Evolutionary conservation across 1,140 invertebrate genomes (phyloP).

Genomic region (Drosophila ercepeae): DNA sequence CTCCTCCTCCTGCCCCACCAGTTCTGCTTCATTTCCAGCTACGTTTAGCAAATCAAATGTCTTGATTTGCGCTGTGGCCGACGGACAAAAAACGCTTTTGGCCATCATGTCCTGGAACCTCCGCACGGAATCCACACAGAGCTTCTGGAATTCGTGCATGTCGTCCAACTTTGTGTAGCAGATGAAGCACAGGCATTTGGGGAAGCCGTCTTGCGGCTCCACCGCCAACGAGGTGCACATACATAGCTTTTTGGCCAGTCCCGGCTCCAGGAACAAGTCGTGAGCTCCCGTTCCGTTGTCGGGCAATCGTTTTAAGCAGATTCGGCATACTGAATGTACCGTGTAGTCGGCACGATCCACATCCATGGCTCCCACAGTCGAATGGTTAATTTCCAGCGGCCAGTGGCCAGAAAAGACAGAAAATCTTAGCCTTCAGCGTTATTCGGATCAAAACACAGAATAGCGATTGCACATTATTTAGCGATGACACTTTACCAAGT

Average conservation of each 20-base stretch:
- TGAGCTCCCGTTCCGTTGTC: slow-evolving; percentile 48
- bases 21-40: slow-evolving; percentile 40
- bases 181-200: slow-evolving; percentile 64
- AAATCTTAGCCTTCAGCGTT: slow-evolving; percentile 42
- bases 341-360: slow-evolving; percentile 49
- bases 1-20: slow-evolving; percentile 60
- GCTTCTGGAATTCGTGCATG: slow-evolving; percentile 73
- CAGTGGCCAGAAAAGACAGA: slow-evolving; percentile 9
- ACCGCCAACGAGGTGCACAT: slow-evolving; percentile 71
- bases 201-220: slow-evolving; percentile 74
- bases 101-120: slow-evolving; percentile 71
- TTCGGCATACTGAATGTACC: slow-evolving; percentile 76
- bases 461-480: background rate
- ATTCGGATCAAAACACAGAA: slow-evolving; percentile 30
- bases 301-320: slow-evolving; percentile 69
- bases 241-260: slow-evolving; percentile 72
- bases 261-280: slow-evolving; percentile 71
- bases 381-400: background rate
- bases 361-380: slow-evolving; percentile 35
- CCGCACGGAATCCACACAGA: slow-evolving; percentile 71
- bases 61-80: slow-evolving; percentile 31
- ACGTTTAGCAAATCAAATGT: slow-evolving; percentile 62
- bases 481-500: background rate
- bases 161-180: slow-evolving; percentile 70
- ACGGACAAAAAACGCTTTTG: slow-evolving; percentile 46